Percentiles rank a stretch among this genome's conserved stretches.
Evolutionary conservation across 1,140 invertebrate species (phyloP).

Genomic region (Plectrocnemia conspersa): DNA sequence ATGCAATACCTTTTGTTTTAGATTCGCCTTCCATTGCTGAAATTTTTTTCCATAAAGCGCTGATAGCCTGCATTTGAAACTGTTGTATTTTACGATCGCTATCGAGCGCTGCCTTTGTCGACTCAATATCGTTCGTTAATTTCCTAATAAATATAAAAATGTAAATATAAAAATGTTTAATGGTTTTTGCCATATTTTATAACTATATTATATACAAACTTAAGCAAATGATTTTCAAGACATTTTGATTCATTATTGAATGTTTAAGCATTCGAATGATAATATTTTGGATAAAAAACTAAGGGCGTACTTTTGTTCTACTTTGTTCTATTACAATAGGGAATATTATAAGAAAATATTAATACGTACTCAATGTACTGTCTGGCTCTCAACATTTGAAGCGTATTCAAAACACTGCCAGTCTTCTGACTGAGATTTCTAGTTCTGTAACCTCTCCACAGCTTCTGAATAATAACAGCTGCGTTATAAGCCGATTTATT

Average conservation of each 20-base stretch:
- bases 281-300: no score
- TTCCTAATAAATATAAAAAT: constrained; percentile 52
- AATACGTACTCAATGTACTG: constrained; percentile 78
- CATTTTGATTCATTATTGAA: no score
- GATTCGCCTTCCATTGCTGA: constrained; percentile 59
- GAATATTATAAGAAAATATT: not conserved
- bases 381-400: constrained; percentile 74
- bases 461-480: constrained; percentile 78
- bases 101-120: constrained; percentile 74
- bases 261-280: no score
- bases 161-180: not conserved
- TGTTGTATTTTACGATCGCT: constrained; percentile 81
- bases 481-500: constrained; percentile 51
- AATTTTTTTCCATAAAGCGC: constrained; percentile 85
- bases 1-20: constrained; percentile 31
- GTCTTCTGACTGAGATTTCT: constrained; percentile 73
- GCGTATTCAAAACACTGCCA: constrained; percentile 65
- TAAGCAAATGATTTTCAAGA: no score
- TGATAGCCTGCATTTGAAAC: constrained; percentile 85
- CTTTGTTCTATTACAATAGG: no score
- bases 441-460: constrained; percentile 82
- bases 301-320: no score
- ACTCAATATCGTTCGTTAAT: constrained; percentile 73
- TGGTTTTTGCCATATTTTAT: no score
- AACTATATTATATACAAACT: no score